Evolutionary conservation across 2,888 invertebrate genomes (phyloP), one percentile per base, ranked within the genome.

Genomic region (Athetis lepigone): DNA sequence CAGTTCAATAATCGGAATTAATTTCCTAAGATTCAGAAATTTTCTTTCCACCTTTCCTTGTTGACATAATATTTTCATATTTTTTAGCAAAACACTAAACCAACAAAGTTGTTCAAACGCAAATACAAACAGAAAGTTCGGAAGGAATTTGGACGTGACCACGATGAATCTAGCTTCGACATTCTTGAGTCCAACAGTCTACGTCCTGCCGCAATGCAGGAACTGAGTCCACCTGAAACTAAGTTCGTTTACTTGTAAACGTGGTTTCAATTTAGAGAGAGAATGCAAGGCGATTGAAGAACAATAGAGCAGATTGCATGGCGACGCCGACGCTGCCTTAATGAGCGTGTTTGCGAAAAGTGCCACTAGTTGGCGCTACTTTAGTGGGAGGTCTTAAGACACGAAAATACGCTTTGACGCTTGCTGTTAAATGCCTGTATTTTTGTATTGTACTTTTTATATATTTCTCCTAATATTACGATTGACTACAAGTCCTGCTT

Each of bases 221-320:
- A 46, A 25, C 52, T 19, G 19, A 58, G 40, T 42, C 70, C 45
- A 55, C 54, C 54, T 59, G 27, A 45, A 65, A 70, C 49, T 64
- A 37, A 51, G 40, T 69, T 49, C 42, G 36, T 42, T 56, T 45
- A 45, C n/a, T 33, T 39, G 25, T 13, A 9, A 50, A 39, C 23
- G 16, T 65, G 27, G 46, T 66, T 65, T 47, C 36, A 49, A 56
- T 65, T 49, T 29, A 13, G 45, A 19, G 23, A 27, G 18, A 16
- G 33, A 51, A 59, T 59, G 39, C 50, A 27, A 11, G 13, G 18
- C 1, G 11, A 9, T 27, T 5, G 27, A 16, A 6, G 16, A 0
- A 18, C 27, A 23, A 11, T 6, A 11, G 9, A 7, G 19, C 8
- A 25, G 13, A 3, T 19, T 2, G n/a, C 4, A 9, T 27, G 3